Base-by-base conservation (phyloP, 2,888 invertebrate species). In the Chrysodeixis includens region DNA sequence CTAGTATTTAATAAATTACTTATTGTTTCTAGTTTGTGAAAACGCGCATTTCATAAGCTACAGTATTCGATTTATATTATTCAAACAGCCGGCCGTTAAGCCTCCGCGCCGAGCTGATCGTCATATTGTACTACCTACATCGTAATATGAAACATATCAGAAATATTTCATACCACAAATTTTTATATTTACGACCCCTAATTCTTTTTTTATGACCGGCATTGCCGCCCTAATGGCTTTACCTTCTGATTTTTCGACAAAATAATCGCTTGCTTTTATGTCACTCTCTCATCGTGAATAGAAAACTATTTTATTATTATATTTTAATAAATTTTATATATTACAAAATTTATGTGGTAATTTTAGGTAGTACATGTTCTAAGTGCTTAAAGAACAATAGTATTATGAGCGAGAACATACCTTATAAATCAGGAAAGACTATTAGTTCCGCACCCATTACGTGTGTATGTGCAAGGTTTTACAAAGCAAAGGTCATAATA, bases 141-240 rank as follows among this genome's bases (percentile, higher is more conserved):
- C 18, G 32, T 55, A 32, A 60, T 46, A 61, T 58, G 46, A 66
- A 73, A 66, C 65, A 62, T 64, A 64, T 71, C 62, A 59, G 71
- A 74, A 78, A 64, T 70, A 67, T 77, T 69, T 74, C 52, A 62
- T 49, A 62, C 62, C 65, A 68, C 66, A 69, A 63, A 64, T 62
- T 71, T 62, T 71, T 77, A 68, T 71, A 68, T 79, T 79, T 81
- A 79, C 63, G 75, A 57, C n/a, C 72, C 55, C 65, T 76, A 65
- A 69, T 71, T 74, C 71, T 64, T 63, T 56, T 78, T 85, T 84
- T 83, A 84, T 73, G 74, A 52, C 60, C 68, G 56, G 72, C 66
- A 78, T 78, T 67, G 67, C 63, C 64, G 63, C 56, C 61, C 67
- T 84, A 83, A 84, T 85, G 81, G 84, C 32, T 81, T 76, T 55